Evolutionary conservation across 2,888 invertebrate genomes (phyloP), one percentile per base, ranked within the genome.

Genomic region (Ormyrus rosae): DNA sequence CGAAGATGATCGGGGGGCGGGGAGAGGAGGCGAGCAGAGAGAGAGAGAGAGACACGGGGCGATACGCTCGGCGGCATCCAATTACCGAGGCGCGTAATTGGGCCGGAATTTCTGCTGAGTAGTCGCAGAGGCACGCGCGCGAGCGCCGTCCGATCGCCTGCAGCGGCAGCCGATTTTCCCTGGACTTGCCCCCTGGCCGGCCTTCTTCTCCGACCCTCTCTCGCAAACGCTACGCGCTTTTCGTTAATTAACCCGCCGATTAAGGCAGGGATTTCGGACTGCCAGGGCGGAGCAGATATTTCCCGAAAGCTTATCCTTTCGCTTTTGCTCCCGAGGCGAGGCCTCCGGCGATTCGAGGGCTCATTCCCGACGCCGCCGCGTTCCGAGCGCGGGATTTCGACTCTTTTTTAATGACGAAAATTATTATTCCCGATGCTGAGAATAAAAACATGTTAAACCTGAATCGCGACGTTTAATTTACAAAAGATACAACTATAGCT

Each of bases 51-150:
- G 56, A 46, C 53, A 87, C 88, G 48, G 34, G 87, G 82, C 86
- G 87, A 88, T 87, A 88, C 87, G 88, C 87, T 86, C 86, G 85
- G 85, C 85, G 85, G 88, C 87, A 86, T 90, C 87, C 88, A 89
- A 89, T 90, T 90, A 89, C 86, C 84, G 69, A 46, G 71, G 87
- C 88, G 86, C 85, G 86, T 87, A 87, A 89, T 88, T 88, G 87
- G 86, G 87, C 85, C 85, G 85, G 86, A 86, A 88, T 87, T 88
- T 88, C 87, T 87, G 87, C 88, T 86, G 87, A 89, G 85, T 86
- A 34, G 34, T 34, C 34, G 34, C 86, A 84, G 85, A 88, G 87
- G 34, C 87, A 86, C 85, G 86, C 85, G 84, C 85, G 78, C 34
- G 34, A 2, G 34, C 34, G 34, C 34, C 34, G 34, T 79, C 68